Conservation (phyloP, 2,797 vertebrate species). For the Artibeus jamaicensis region DNA sequence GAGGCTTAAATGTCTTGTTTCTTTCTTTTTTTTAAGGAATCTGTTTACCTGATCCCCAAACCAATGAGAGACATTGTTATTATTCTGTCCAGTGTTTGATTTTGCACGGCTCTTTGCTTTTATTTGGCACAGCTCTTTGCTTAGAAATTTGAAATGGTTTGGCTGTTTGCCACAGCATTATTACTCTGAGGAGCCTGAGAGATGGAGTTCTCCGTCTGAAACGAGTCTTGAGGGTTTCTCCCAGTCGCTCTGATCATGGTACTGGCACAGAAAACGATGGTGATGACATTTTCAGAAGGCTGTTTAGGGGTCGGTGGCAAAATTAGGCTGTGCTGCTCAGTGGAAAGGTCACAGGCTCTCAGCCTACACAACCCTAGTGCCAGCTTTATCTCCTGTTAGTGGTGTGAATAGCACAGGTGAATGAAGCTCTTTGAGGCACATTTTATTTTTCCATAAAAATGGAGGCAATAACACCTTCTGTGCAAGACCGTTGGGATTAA, state of each 20-base stretch:
- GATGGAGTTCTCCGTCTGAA: not conserved
- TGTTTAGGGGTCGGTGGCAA: not conserved
- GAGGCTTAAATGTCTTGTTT: constrained; percentile 6
- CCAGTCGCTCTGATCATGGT: not conserved
- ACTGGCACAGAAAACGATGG: not conserved
- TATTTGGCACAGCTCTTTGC: constrained; percentile 11
- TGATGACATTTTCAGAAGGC: not conserved
- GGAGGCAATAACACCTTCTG: not conserved
- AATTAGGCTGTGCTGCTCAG: not conserved
- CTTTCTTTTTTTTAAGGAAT: constrained; percentile 27
- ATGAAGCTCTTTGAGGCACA: not conserved
- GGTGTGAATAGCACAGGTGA: not conserved
- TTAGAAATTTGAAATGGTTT: not conserved
- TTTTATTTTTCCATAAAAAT: constrained; percentile 21
- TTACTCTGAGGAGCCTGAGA: not conserved
- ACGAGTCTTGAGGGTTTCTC: not conserved
- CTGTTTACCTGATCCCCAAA: not conserved
- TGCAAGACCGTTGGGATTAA: not conserved
- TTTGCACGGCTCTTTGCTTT: constrained; percentile 41
- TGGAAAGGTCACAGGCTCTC: not conserved
- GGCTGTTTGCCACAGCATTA: not conserved
- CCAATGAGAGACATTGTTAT: not conserved
- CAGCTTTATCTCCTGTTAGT: not conserved
- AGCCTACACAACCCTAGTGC: not conserved
- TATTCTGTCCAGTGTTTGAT: not conserved